Evolutionary conservation across 2,113 vertebrate genomes (phyloP).

Genomic region (Aleadryas rufinucha): DNA sequence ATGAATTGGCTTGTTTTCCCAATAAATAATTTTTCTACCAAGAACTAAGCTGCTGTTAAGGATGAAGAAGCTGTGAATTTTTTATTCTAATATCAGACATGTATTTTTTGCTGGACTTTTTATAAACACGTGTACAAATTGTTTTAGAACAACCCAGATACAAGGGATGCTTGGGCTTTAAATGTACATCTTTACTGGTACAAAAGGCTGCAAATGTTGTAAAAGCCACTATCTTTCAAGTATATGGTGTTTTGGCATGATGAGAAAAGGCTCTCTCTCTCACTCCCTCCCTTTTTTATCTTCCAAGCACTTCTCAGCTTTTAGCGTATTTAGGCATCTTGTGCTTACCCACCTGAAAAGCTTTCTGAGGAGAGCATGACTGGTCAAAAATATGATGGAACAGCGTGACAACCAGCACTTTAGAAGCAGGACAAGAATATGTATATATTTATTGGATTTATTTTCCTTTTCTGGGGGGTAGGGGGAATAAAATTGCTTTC

Average conservation of each 20-base stretch:
- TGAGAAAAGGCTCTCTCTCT: neutral
- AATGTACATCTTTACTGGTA: neutral
- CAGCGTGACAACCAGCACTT: neutral
- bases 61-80: neutral
- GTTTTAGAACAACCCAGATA: neutral
- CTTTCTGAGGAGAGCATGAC: neutral
- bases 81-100: neutral
- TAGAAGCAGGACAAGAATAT: neutral
- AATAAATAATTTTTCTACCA: neutral
- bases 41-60: neutral
- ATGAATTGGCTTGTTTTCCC: neutral
- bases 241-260: neutral
- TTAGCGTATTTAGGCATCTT: neutral
- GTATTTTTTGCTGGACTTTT: neutral
- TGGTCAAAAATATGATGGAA: neutral
- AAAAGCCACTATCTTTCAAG: neutral
- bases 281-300: neutral
- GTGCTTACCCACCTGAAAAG: neutral
- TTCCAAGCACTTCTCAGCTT: neutral
- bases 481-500: neutral
- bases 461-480: fast-evolving
- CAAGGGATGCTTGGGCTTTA: neutral
- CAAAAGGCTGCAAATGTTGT: neutral
- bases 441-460: neutral
- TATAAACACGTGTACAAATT: neutral